A percentile compares a stretch with the other conserved stretches of the same genome.
These are phyloP conservation scores for Hybognathus amarus DNA, from an alignment of 2,797 vertebrate genomes.

Conservation along the genomic window DNA sequence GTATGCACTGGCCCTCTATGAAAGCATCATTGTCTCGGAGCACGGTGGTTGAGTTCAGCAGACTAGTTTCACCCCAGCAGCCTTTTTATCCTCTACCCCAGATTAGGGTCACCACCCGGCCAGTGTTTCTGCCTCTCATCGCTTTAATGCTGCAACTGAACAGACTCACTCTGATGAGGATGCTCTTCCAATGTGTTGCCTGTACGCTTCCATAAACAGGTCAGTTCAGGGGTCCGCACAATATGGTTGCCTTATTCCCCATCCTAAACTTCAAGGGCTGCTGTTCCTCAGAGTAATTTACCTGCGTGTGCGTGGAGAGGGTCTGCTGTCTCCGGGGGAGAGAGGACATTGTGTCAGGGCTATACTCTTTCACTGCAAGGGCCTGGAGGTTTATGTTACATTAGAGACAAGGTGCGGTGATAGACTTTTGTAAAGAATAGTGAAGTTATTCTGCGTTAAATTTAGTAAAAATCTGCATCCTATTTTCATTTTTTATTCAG, in stretches of 20 bases:
- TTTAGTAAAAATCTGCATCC: no score
- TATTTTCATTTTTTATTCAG: no score
- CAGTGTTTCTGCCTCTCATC: constrained; percentile 60
- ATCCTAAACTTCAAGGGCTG: constrained; percentile 71
- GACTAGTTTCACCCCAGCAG: constrained; percentile 75
- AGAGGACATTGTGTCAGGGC: constrained; percentile 23
- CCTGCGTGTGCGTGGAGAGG: constrained; percentile 68
- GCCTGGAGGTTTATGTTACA: not conserved
- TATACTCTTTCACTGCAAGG: constrained; percentile 11
- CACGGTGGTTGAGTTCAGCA: constrained; percentile 67
- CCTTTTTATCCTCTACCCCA: constrained; percentile 63
- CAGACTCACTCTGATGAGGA: constrained; percentile 72
- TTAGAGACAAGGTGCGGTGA: not conserved
- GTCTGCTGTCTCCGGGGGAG: constrained; percentile 63
- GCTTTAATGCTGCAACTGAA: constrained; percentile 64
- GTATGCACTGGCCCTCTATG: constrained; percentile 67
- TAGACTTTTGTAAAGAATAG: not conserved
- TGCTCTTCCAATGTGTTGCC: constrained; percentile 67
- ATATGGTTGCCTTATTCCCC: constrained; percentile 62
- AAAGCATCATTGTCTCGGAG: constrained; percentile 48
- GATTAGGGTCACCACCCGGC: constrained; percentile 78
- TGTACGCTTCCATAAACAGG: constrained; percentile 74
- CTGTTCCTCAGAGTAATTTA: constrained; percentile 74
- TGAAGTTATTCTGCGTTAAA: no score
- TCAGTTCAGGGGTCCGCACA: constrained; percentile 71